Percentiles rank a stretch among this genome's conserved stretches.
phyloP scores from a whole-genome alignment of 2,888 invertebrate genomes.

The Ischnus inquisitorius region DNA sequence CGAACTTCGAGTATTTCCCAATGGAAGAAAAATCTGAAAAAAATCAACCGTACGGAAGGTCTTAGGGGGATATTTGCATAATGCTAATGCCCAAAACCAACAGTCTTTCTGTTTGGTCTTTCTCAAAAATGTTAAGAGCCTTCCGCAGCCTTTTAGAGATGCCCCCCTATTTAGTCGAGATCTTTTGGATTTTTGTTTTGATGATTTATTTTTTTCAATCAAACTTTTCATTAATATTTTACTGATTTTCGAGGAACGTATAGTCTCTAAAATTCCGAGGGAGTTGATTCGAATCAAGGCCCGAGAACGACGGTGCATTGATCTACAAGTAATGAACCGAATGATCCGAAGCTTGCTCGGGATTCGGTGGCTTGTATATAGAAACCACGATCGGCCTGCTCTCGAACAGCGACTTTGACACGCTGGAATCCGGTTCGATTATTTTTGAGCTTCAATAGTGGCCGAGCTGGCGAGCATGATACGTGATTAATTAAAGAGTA shows the following conservation, averaged over 20 bases:
- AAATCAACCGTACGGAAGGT: too few species aligned
- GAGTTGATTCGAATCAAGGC: background rate
- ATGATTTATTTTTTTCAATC: too few species aligned
- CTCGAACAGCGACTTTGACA: conserved; percentile 64
- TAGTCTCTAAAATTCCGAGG: background rate
- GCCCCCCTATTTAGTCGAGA: too few species aligned
- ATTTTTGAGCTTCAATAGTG: conserved; percentile 73
- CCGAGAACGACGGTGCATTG: background rate
- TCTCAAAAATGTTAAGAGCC: too few species aligned
- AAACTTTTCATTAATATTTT: background rate
- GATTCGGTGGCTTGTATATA: background rate
- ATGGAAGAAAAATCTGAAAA: too few species aligned
- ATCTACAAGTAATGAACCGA: conserved; percentile 8
- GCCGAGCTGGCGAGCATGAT: conserved; percentile 57
- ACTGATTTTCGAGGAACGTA: background rate
- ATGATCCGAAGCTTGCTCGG: background rate
- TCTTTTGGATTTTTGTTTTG: too few species aligned
- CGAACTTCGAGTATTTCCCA: too few species aligned
- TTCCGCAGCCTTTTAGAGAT: too few species aligned
- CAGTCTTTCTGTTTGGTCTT: too few species aligned
- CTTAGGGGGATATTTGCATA: too few species aligned
- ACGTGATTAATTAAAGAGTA: conserved; percentile 74
- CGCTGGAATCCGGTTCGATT: conserved; percentile 76
- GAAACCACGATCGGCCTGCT: background rate
- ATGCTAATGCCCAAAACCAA: too few species aligned